Conservation (phyloP, 1,140 invertebrate genomes). For the Drosophila equinoxialis region DNA sequence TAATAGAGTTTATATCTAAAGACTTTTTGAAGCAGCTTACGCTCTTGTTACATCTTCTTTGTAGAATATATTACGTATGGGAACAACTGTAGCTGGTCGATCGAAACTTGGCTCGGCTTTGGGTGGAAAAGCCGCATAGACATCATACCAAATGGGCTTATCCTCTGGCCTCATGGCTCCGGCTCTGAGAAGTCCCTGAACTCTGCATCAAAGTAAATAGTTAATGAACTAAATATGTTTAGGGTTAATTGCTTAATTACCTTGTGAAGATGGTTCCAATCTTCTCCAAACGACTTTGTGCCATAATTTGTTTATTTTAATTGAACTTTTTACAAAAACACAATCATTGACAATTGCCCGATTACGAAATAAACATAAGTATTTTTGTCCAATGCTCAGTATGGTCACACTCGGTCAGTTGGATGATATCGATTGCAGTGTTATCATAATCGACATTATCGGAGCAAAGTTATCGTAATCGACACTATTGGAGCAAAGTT, state of each 20-base stretch:
- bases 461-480: too few relatives aligned
- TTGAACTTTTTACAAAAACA: constrained; percentile 6
- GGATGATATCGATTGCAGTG: too few relatives aligned
- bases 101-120: constrained; percentile 89
- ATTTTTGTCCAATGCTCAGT: background rate
- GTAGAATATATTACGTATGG: constrained; percentile 90
- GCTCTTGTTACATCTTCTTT: constrained; percentile 93
- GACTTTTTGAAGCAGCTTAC: constrained; percentile 85
- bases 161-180: constrained; percentile 90
- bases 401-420: background rate
- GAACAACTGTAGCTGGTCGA: constrained; percentile 85
- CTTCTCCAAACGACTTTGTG: constrained; percentile 88
- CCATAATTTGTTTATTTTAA: constrained; percentile 83
- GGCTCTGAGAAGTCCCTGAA: constrained; percentile 89
- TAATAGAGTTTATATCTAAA: too few relatives aligned
- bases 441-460: too few relatives aligned
- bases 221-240: background rate
- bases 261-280: constrained; percentile 89
- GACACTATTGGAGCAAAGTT: too few relatives aligned
- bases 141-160: constrained; percentile 94
- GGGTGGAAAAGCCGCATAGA: constrained; percentile 94
- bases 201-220: constrained; percentile 83
- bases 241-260: constrained; percentile 74
- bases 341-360: background rate
- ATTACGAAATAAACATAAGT: constrained; percentile 56